Conservation (phyloP, 2,113 vertebrate species). For the Asarcornis scutulata region DNA sequence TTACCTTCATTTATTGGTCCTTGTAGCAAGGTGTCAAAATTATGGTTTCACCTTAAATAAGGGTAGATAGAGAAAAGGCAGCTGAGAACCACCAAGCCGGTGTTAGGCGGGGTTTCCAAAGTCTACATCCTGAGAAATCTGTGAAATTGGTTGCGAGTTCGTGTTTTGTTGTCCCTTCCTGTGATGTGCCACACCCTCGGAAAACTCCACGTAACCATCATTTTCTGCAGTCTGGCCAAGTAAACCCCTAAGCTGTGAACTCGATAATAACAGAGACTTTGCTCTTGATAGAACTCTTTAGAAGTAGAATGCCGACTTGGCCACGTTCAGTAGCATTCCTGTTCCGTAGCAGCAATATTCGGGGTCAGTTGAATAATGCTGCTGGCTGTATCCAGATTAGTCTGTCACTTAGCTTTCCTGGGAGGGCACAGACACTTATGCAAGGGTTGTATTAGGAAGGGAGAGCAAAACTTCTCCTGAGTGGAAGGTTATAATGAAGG, state of each 20-base stretch:
- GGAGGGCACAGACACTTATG: background rate
- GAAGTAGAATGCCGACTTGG: background rate
- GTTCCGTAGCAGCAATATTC: rapidly evolving
- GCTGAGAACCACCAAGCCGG: background rate
- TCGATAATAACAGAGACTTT: background rate
- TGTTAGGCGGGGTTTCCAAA: background rate
- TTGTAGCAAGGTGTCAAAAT: no score
- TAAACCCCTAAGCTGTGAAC: background rate
- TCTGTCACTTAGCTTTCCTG: background rate
- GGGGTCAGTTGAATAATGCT: background rate
- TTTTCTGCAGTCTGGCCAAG: background rate
- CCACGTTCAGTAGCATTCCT: rapidly evolving
- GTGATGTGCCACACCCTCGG: background rate
- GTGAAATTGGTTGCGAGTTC: background rate
- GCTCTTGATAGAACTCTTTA: background rate
- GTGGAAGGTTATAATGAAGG: no score
- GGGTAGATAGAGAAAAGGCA: background rate
- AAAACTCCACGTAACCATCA: background rate
- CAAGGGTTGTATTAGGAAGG: background rate
- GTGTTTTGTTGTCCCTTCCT: background rate
- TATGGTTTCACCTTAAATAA: background rate
- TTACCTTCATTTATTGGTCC: background rate
- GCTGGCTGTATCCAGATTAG: background rate
- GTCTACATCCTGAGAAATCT: background rate
- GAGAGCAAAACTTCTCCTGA: background rate